Percentiles rank a stretch among this genome's conserved stretches.
These are phyloP conservation scores for Dorcus hopei DNA, from an alignment of 2,888 invertebrate genomes.

Conservation along the genomic window DNA sequence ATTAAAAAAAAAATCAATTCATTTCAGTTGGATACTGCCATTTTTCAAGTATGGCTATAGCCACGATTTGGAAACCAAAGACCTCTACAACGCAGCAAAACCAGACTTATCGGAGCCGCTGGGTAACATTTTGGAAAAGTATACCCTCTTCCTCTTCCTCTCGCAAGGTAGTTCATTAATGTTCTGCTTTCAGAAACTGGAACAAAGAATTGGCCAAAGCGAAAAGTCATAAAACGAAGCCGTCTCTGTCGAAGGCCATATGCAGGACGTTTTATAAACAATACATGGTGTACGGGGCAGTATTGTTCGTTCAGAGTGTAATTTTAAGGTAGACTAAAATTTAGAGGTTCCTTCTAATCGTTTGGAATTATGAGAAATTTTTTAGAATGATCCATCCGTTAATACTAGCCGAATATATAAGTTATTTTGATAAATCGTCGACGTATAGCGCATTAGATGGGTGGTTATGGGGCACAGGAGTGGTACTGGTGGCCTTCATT, in stretches of 20 bases:
- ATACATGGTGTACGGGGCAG: constrained; percentile 59
- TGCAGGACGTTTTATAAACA: constrained; percentile 59
- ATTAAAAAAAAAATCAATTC: neutral
- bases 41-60: constrained; percentile 63
- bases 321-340: constrained; percentile 54
- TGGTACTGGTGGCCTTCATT: constrained; percentile 58
- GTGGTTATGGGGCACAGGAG: constrained; percentile 62
- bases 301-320: constrained; percentile 57
- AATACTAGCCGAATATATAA: constrained; percentile 60
- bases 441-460: constrained; percentile 55
- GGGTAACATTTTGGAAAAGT: constrained; percentile 64
- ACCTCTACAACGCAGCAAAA: constrained; percentile 62
- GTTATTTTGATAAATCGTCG: constrained; percentile 58
- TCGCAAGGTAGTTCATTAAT: neutral
- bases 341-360: neutral
- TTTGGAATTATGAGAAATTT: constrained; percentile 4
- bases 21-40: constrained; percentile 65
- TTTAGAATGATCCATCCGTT: constrained; percentile 62
- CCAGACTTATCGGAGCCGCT: constrained; percentile 63
- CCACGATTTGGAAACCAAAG: constrained; percentile 61
- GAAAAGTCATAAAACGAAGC: constrained; percentile 52
- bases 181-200: constrained; percentile 54
- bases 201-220: constrained; percentile 55
- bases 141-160: constrained; percentile 13
- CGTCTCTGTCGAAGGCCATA: constrained; percentile 60